Base-by-base conservation (phyloP, 2,888 invertebrate genomes). In the Boloria selene region DNA sequence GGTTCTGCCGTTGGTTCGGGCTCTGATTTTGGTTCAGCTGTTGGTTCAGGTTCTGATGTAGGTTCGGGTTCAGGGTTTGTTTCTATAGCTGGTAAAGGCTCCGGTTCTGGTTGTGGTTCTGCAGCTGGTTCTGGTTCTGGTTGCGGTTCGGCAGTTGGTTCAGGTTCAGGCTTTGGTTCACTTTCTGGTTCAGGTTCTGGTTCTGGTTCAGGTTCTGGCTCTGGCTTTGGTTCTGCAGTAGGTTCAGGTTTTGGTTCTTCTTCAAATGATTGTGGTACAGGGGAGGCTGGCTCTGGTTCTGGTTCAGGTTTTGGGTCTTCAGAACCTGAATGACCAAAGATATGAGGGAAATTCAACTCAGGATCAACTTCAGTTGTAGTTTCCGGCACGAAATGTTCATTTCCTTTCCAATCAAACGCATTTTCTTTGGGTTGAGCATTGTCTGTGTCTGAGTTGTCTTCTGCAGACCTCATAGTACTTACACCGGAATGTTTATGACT, bases 371-470 rank as follows among this genome's bases (percentile, higher is more conserved):
- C 73, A 4, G 75, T 55, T 52, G 75, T 69, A 0, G 79, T 77
- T 65, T 77, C 77, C n/a, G 81, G 70, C 54, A 31, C 63, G 47
- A 50, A 61, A 79, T n/a, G 82, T 77, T 49, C 47, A n/a, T 80
- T 77, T 73, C 86, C 83, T 72, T 85, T 86, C 88, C 88, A 86
- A 65, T 87, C 87, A 65, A 82, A 86, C 56, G 73, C 68, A 47
- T 77, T 78, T 61, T 78, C 75, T 67, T 70, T 73, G 7, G 60
- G 16, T 5, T 77, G 73, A 31, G 73, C 71, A 4, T 78, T 65
- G 68, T 82, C 80, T 64, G 78, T 79, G 38, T 75, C 72, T n/a
- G 77, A 73, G 67, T 79, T 79, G 74, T 80, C 81, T 70, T 83
- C 80, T 66, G 82, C 82, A 0, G 80, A 73, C 70, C 78, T 83